phyloP scores from a whole-genome alignment of 2,113 vertebrate species.

The Caranx melampygus region DNA sequence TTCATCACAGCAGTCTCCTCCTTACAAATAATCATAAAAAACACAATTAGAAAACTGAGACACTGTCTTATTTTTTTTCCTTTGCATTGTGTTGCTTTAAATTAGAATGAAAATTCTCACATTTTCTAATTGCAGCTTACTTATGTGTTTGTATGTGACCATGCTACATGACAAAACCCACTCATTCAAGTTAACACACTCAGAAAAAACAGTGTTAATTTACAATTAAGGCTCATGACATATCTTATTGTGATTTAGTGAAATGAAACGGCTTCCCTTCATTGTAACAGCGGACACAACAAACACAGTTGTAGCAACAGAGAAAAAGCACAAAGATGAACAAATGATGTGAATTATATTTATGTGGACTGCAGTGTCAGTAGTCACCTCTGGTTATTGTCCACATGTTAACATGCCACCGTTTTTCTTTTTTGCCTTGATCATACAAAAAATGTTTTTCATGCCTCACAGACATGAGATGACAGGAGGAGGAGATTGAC shows the following conservation, averaged over 20 bases:
- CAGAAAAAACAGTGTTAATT: background rate
- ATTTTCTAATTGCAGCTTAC: too few species aligned
- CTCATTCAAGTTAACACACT: background rate
- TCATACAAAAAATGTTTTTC: background rate
- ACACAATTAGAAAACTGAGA: background rate
- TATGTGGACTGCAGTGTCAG: background rate
- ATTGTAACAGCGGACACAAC: background rate
- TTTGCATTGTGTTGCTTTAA: background rate
- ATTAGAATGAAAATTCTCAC: too few species aligned
- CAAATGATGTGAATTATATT: background rate
- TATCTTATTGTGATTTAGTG: too few species aligned
- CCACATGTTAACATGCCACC: too few species aligned
- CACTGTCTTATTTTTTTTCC: background rate
- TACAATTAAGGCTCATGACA: too few species aligned
- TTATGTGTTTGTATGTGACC: background rate
- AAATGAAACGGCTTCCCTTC: too few species aligned
- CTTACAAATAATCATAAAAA: background rate
- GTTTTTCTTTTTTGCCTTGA: background rate
- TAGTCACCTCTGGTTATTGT: background rate
- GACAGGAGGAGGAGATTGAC: background rate
- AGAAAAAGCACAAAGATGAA: background rate
- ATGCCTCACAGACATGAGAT: background rate
- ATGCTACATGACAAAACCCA: background rate
- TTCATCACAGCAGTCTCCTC: background rate
- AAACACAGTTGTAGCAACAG: background rate